phyloP scores from a whole-genome alignment of 2,797 vertebrate genomes.

The Heliangelus exortis region DNA sequence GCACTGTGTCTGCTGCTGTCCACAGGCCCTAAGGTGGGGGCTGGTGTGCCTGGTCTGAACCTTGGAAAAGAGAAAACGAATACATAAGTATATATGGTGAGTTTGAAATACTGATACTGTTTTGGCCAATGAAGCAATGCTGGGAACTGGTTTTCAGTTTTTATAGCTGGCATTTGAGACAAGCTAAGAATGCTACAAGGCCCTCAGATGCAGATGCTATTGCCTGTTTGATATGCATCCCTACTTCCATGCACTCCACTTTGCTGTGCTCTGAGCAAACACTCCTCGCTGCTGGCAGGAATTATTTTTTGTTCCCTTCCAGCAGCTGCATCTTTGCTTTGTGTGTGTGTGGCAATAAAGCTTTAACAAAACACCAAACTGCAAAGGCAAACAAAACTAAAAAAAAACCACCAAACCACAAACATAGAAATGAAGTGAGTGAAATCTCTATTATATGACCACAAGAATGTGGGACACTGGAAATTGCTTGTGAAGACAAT shows the following conservation, averaged over 20 bases:
- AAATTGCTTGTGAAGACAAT: not conserved
- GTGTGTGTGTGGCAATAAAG: not conserved
- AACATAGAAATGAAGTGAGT: not conserved
- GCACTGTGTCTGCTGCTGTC: accelerated
- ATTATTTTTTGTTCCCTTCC: not conserved
- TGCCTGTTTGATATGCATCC: not conserved
- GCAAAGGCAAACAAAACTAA: not conserved
- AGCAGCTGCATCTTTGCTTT: constrained; percentile 1
- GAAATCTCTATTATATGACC: not conserved
- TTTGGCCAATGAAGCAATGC: not conserved
- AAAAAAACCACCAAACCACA: not conserved
- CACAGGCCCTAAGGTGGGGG: not conserved
- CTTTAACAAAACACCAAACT: not conserved
- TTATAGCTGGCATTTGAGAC: not conserved
- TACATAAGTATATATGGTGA: not conserved
- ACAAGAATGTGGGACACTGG: not conserved
- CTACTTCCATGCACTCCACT: not conserved
- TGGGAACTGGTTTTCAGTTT: not conserved
- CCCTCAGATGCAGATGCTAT: not conserved
- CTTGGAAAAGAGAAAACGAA: not conserved
- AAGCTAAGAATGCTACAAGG: not conserved
- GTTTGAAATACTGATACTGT: not conserved
- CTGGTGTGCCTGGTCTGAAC: not conserved
- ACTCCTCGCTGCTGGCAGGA: not conserved
- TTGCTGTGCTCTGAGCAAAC: not conserved